Percentiles rank a stretch among this genome's conserved stretches.
These are phyloP conservation scores for Scatophagus argus DNA, from an alignment of 2,113 vertebrate species.

Conservation along the genomic window DNA sequence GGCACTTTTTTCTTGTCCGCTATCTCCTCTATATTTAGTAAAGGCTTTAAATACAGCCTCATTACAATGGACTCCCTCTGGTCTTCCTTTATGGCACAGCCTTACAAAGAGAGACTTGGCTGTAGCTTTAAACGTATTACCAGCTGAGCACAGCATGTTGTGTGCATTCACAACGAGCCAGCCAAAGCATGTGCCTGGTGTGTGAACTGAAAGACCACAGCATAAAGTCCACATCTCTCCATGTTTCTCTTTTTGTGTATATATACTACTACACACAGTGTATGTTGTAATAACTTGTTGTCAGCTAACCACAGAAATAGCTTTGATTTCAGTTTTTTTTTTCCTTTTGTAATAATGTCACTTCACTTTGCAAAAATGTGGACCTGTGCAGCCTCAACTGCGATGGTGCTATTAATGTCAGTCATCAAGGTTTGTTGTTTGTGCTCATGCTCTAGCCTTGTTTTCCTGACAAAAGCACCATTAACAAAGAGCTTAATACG, in stretches of 20 bases:
- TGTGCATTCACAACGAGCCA: constrained; percentile 52
- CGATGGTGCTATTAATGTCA: neutral
- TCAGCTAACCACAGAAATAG: constrained; percentile 53
- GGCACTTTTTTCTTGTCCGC: constrained; percentile 1
- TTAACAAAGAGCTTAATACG: constrained; percentile 29
- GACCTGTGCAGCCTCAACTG: constrained; percentile 38
- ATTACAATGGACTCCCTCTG: constrained; percentile 67
- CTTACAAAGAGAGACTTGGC: constrained; percentile 58
- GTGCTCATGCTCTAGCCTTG: neutral
- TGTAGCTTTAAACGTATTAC: constrained; percentile 65
- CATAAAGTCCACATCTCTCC: constrained; percentile 35
- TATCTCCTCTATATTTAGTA: constrained; percentile 38
- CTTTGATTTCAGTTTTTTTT: constrained; percentile 56
- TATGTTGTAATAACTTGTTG: constrained; percentile 37
- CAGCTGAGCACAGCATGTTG: constrained; percentile 62
- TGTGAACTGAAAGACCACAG: constrained; percentile 49
- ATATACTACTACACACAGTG: constrained; percentile 16
- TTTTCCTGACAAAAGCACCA: constrained; percentile 35
- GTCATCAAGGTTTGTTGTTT: neutral
- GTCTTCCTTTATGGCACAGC: constrained; percentile 52
- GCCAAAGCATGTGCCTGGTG: constrained; percentile 55
- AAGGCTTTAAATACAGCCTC: constrained; percentile 66
- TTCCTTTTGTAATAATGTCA: constrained; percentile 35
- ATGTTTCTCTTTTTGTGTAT: constrained; percentile 18
- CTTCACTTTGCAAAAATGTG: constrained; percentile 15